phyloP scores from a whole-genome alignment of 2,888 invertebrate genomes.

The Gryllus longicercus region DNA sequence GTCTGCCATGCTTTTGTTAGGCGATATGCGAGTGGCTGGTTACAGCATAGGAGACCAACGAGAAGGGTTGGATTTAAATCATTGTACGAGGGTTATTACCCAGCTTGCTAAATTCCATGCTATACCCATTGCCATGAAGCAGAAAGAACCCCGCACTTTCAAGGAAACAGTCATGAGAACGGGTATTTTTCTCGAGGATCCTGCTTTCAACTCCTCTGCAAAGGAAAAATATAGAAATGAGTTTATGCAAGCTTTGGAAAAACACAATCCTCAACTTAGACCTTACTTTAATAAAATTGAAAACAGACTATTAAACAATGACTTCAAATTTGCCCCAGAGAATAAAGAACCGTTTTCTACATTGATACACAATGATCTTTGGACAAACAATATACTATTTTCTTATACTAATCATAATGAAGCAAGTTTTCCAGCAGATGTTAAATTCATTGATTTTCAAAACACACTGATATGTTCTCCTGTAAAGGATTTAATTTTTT shows the following conservation, averaged over 20 bases:
- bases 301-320: background rate
- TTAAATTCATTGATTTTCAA: conserved; percentile 49
- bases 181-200: conserved; percentile 31
- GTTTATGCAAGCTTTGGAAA: conserved; percentile 42
- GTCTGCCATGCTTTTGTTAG: conserved; percentile 43
- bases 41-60: conserved; percentile 44
- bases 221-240: conserved; percentile 40
- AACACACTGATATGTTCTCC: conserved; percentile 43
- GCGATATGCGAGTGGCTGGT: conserved; percentile 44
- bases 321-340: background rate
- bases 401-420: conserved; percentile 40
- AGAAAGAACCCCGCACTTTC: conserved; percentile 43
- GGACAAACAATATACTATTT: conserved; percentile 49
- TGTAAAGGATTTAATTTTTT: conserved; percentile 45
- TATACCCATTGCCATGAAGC: conserved; percentile 41
- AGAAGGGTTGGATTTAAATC: conserved; percentile 42
- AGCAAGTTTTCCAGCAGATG: conserved; percentile 37
- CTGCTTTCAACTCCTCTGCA: conserved; percentile 38
- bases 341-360: conserved; percentile 44
- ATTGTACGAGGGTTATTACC: conserved; percentile 24
- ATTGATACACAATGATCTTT: conserved; percentile 46
- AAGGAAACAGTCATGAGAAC: conserved; percentile 40
- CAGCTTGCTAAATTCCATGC: conserved; percentile 32
- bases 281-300: conserved; percentile 40
- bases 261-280: conserved; percentile 40